Conservation (phyloP, 2,113 vertebrate genomes). For the Nansenia antarctica region DNA sequence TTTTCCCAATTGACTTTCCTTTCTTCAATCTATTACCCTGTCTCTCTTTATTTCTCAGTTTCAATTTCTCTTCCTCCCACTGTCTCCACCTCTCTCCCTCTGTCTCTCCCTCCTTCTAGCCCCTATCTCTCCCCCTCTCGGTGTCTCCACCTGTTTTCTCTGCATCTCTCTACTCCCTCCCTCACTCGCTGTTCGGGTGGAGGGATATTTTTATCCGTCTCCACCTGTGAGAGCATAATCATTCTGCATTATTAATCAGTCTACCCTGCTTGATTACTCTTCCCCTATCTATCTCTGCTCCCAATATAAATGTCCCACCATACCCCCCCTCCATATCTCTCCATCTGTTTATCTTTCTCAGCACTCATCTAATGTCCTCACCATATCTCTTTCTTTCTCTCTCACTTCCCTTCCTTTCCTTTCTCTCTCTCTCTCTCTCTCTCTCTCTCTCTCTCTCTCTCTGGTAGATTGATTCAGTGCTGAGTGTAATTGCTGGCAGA, state of each 20-base stretch:
- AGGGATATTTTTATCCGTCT: conserved; percentile 65
- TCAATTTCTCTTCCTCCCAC: conserved; percentile 37
- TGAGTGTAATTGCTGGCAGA: not conserved
- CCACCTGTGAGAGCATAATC: conserved; percentile 65
- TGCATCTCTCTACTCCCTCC: not conserved
- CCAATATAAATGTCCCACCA: too few species aligned
- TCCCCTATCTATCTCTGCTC: conserved; percentile 5
- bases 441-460: conserved; percentile 11
- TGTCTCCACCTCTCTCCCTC: not conserved
- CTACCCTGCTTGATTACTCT: conserved; percentile 24
- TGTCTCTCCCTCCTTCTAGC: not conserved
- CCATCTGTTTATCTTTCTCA: conserved; percentile 5
- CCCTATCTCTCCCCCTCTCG: not conserved
- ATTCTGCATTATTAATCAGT: conserved; percentile 65
- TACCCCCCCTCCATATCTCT: conserved; percentile 10
- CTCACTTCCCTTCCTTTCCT: conserved; percentile 7
- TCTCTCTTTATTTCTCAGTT: conserved; percentile 61
- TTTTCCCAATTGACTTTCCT: not conserved
- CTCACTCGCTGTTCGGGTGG: conserved; percentile 1
- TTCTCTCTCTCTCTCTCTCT: conserved; percentile 13
- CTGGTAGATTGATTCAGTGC: not conserved
- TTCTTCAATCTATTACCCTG: conserved; percentile 18
- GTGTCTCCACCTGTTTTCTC: not conserved
- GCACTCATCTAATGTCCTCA: conserved; percentile 4
- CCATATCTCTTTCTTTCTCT: conserved; percentile 6